Conservation (phyloP, 2,888 invertebrate genomes). For the Molorchus minor region DNA sequence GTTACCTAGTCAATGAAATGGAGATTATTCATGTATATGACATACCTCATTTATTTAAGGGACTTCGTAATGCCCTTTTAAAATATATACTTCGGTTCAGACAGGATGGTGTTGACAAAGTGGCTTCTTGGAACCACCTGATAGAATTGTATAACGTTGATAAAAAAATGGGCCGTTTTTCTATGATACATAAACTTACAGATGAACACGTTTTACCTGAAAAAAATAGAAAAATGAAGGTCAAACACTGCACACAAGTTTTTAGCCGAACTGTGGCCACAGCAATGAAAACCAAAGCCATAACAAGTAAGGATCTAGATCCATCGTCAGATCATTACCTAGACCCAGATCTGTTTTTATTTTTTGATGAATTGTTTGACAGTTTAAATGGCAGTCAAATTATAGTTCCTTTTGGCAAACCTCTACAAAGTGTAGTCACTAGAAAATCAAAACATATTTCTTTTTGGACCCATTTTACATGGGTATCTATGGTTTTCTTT, state of each 20-base stretch:
- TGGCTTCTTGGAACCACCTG: constrained; percentile 34
- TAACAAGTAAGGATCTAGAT: constrained; percentile 18
- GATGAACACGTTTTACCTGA: constrained; percentile 8
- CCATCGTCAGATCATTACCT: constrained; percentile 18
- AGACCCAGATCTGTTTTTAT: constrained; percentile 28
- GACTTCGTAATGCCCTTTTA: constrained; percentile 36
- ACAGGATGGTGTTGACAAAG: constrained; percentile 14
- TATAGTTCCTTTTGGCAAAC: constrained; percentile 3
- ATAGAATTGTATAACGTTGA: constrained; percentile 26
- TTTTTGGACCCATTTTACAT: constrained; percentile 2
- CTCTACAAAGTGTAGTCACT: not conserved
- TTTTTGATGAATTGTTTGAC: constrained; percentile 8
- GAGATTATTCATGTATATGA: constrained; percentile 43
- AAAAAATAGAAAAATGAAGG: constrained; percentile 13
- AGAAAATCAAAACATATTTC: not conserved
- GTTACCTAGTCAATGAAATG: constrained; percentile 30
- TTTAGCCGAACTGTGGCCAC: constrained; percentile 26
- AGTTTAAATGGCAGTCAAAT: constrained; percentile 6
- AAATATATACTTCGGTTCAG: constrained; percentile 27
- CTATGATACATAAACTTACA: constrained; percentile 11
- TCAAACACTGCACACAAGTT: constrained; percentile 7
- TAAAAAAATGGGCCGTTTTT: constrained; percentile 14
- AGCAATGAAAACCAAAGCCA: constrained; percentile 14
- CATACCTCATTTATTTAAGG: constrained; percentile 38
- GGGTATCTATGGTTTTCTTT: not conserved